phyloP scores from a whole-genome alignment of 2,888 invertebrate genomes.

The Encarsia formosa region DNA sequence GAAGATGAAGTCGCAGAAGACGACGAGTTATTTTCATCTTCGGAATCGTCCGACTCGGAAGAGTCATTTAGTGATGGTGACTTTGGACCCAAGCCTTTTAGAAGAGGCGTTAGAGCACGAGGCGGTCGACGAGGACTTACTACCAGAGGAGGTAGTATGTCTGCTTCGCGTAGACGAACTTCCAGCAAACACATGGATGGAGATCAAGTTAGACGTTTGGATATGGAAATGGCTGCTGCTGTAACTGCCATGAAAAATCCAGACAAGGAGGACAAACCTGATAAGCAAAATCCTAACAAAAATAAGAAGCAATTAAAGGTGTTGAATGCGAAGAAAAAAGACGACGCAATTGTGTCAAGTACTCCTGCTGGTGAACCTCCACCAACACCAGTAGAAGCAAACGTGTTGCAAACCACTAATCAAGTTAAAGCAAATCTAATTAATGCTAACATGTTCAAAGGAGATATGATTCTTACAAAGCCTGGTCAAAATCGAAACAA shows the following conservation, averaged over 20 bases:
- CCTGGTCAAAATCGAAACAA: slow-evolving; percentile 44
- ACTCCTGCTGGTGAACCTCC: slow-evolving; percentile 21
- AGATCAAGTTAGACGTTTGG: slow-evolving; percentile 46
- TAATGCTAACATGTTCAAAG: slow-evolving; percentile 50
- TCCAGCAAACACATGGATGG: slow-evolving; percentile 46
- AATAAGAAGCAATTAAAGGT: slow-evolving; percentile 38
- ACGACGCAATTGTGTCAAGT: slow-evolving; percentile 32
- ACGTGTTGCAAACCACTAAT: slow-evolving; percentile 45
- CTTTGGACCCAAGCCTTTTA: slow-evolving; percentile 43
- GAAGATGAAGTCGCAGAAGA: slow-evolving; percentile 36
- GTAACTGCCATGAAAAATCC: slow-evolving; percentile 49
- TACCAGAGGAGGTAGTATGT: slow-evolving; percentile 45
- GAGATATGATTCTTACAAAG: slow-evolving; percentile 48
- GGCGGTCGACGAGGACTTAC: slow-evolving; percentile 47
- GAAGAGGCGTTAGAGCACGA: slow-evolving; percentile 42
- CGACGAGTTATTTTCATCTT: slow-evolving; percentile 35
- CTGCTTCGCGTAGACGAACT: slow-evolving; percentile 39
- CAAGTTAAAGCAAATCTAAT: slow-evolving; percentile 55
- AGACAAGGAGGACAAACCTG: slow-evolving; percentile 42
- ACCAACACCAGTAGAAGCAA: slow-evolving; percentile 32
- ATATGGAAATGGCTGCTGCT: slow-evolving; percentile 50
- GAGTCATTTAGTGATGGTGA: slow-evolving; percentile 48
- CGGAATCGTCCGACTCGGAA: slow-evolving; percentile 45
- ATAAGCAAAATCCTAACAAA: slow-evolving; percentile 28
- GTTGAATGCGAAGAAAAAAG: slow-evolving; percentile 39